These are phyloP conservation scores for Wiebesia pumilae DNA, from an alignment of 1,140 invertebrate species.

Conservation along the genomic window DNA sequence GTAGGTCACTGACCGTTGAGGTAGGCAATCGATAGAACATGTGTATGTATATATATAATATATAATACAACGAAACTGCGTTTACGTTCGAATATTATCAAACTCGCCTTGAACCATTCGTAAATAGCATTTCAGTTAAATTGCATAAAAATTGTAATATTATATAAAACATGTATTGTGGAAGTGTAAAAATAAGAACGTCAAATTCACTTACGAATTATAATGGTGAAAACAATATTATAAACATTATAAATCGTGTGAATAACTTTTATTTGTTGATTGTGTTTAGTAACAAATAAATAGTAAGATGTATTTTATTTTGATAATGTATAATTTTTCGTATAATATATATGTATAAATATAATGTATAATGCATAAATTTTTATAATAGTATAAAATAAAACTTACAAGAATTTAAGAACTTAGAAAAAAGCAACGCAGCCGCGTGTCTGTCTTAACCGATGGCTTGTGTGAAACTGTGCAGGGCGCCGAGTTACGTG, in stretches of 20 bases:
- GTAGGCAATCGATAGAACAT: constrained; percentile 38
- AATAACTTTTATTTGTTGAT: too few species aligned
- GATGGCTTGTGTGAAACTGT: constrained; percentile 48
- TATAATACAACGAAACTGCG: constrained; percentile 1
- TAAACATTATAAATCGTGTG: too few species aligned
- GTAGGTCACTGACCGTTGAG: constrained; percentile 43
- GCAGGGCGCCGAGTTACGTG: constrained; percentile 43
- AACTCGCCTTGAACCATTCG: constrained; percentile 10
- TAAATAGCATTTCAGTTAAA: background rate
- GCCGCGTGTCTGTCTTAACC: constrained; percentile 42
- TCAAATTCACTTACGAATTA: too few species aligned
- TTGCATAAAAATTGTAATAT: background rate
- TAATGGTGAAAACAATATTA: too few species aligned
- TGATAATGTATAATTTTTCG: too few species aligned
- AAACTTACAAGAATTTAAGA: constrained; percentile 9
- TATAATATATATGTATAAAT: too few species aligned
- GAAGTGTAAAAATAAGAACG: too few species aligned
- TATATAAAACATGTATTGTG: background rate
- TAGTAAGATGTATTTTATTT: too few species aligned
- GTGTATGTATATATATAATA: background rate
- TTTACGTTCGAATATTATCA: constrained; percentile 4
- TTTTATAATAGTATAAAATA: background rate
- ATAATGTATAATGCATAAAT: too few species aligned
- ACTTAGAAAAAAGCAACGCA: constrained; percentile 9
- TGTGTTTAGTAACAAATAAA: too few species aligned